phyloP scores from a whole-genome alignment of 2,113 vertebrate genomes.

The Mormoops blainvillei region DNA sequence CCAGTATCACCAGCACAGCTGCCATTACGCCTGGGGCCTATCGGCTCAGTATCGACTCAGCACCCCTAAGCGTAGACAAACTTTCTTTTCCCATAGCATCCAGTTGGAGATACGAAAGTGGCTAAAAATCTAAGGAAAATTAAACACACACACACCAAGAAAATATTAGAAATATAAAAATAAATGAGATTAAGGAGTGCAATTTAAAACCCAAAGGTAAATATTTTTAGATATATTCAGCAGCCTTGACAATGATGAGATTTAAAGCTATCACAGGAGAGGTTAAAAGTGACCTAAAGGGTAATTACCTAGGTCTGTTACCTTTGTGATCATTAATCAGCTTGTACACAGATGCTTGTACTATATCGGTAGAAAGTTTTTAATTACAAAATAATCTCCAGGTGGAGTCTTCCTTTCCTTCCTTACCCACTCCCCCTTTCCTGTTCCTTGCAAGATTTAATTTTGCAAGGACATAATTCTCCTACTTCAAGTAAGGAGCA shows the following conservation, averaged over 20 bases:
- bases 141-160: not conserved
- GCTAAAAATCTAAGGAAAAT: constrained; percentile 24
- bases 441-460: not conserved
- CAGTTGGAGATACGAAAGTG: not conserved
- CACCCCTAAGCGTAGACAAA: not conserved
- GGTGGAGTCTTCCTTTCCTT: not conserved
- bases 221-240: not conserved
- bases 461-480: not conserved
- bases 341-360: not conserved
- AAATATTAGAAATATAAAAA: not conserved
- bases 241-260: not conserved
- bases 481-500: not conserved
- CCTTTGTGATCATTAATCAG: not conserved
- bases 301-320: not conserved
- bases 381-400: not conserved
- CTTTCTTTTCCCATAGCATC: not conserved
- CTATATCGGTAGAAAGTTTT: not conserved
- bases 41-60: not conserved
- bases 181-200: not conserved
- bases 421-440: not conserved
- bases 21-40: not conserved
- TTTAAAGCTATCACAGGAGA: not conserved
- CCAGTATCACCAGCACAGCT: not conserved
- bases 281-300: not conserved
- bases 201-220: constrained; percentile 21